Conservation (phyloP, 2,113 vertebrate genomes). For the Pimephales promelas region DNA sequence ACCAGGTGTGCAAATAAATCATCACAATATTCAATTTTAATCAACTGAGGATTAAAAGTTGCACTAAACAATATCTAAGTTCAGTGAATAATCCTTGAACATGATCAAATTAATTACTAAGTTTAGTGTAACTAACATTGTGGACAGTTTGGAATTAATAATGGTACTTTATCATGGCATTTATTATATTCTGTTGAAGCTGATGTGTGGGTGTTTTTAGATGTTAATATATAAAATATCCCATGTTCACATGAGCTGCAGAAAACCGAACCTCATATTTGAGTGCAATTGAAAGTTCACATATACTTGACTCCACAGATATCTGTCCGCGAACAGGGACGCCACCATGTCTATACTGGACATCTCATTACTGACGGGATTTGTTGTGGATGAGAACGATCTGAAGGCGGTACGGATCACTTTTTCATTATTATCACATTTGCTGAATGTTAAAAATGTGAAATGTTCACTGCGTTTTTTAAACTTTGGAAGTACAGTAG, state of each 20-base stretch:
- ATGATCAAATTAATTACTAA: neutral
- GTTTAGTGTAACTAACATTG: neutral
- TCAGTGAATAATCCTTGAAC: neutral
- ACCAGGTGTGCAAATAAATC: conserved; percentile 30
- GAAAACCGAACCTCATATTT: neutral
- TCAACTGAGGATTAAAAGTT: neutral
- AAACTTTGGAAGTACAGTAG: too few species aligned
- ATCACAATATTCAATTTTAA: neutral
- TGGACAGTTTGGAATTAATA: neutral
- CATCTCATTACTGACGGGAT: conserved; percentile 76
- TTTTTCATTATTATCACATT: neutral
- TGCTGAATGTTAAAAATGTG: too few species aligned
- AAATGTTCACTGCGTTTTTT: too few species aligned
- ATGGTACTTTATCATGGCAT: neutral
- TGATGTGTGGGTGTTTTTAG: neutral
- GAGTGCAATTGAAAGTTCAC: neutral
- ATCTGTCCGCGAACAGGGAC: conserved; percentile 45
- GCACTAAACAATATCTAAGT: neutral
- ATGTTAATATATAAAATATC: neutral
- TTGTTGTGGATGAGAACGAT: conserved; percentile 67
- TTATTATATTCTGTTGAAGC: neutral
- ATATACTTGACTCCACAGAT: conserved; percentile 53
- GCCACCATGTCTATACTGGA: conserved; percentile 79
- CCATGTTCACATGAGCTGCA: neutral
- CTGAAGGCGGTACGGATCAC: conserved; percentile 65